Conservation (phyloP, 2,888 invertebrate species). For the Mythimna impura region DNA sequence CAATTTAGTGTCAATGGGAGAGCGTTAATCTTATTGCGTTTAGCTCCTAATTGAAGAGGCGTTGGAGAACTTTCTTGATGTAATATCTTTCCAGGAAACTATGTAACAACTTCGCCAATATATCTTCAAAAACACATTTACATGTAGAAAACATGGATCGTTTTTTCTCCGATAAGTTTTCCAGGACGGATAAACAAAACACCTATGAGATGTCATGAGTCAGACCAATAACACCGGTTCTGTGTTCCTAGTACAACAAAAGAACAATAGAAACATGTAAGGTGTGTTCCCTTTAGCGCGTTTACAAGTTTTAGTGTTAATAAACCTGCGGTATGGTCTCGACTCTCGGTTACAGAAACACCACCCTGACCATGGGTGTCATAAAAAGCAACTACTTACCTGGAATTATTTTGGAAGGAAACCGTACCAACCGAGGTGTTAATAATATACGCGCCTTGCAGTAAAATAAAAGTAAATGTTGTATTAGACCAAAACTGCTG, state of each 20-base stretch:
- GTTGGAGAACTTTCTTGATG: conserved; percentile 26
- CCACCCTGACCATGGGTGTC: conserved; percentile 41
- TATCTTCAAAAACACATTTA: too few species aligned
- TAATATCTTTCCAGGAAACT: neutral
- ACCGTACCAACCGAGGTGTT: neutral
- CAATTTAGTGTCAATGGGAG: conserved; percentile 64
- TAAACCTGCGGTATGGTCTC: conserved; percentile 37
- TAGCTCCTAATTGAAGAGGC: conserved; percentile 48
- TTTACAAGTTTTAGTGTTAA: conserved; percentile 59
- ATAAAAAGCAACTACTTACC: conserved; percentile 32
- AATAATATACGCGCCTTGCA: neutral
- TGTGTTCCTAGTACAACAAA: conserved; percentile 40
- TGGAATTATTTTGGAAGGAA: conserved; percentile 30
- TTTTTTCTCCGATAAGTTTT: neutral
- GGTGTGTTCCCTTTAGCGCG: conserved; percentile 28
- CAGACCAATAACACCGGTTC: conserved; percentile 22
- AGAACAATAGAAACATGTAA: conserved; percentile 45
- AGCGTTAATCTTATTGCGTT: conserved; percentile 65
- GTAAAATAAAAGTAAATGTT: neutral
- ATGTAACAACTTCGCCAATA: too few species aligned
- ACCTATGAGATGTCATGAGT: conserved; percentile 25
- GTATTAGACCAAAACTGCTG: neutral
- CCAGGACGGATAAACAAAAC: conserved; percentile 3
- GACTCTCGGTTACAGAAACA: conserved; percentile 36
- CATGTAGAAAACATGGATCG: too few species aligned